Conservation (phyloP, 2,888 invertebrate genomes). For the Panopea generosa region DNA sequence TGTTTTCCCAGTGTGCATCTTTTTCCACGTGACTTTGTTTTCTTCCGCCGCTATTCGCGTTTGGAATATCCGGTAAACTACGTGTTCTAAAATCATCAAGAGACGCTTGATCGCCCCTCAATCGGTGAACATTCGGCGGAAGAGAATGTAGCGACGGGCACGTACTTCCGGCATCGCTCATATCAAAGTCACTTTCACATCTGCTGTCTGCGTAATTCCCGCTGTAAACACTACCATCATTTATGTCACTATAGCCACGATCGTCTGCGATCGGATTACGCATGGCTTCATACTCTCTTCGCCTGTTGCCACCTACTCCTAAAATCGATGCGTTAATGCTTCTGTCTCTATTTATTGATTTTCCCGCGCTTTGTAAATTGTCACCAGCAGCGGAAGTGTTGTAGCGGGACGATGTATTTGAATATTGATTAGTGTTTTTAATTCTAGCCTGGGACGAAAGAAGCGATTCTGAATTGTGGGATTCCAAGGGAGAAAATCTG, state of each 20-base stretch:
- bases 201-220: conserved; percentile 1
- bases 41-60: background rate
- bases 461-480: too few species aligned
- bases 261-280: conserved; percentile 10
- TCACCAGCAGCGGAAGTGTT: conserved; percentile 38
- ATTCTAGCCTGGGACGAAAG: too few species aligned
- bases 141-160: conserved; percentile 29
- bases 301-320: conserved; percentile 1
- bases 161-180: conserved; percentile 42
- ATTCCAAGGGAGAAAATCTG: too few species aligned
- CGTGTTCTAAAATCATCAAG: conserved; percentile 22
- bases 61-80: conserved; percentile 39
- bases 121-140: conserved; percentile 32
- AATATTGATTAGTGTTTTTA: conserved; percentile 1
- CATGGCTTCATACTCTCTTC: conserved; percentile 29
- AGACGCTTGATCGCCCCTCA: background rate
- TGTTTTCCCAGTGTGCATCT: conserved; percentile 52
- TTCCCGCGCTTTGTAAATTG: conserved; percentile 47
- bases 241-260: background rate
- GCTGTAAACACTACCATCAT: conserved; percentile 2
- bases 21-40: conserved; percentile 7
- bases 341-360: conserved; percentile 48
- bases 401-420: conserved; percentile 7
- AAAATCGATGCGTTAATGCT: conserved; percentile 49
- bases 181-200: conserved; percentile 36